Conservation (phyloP, 2,797 vertebrate genomes). For the Pygocentrus nattereri region DNA sequence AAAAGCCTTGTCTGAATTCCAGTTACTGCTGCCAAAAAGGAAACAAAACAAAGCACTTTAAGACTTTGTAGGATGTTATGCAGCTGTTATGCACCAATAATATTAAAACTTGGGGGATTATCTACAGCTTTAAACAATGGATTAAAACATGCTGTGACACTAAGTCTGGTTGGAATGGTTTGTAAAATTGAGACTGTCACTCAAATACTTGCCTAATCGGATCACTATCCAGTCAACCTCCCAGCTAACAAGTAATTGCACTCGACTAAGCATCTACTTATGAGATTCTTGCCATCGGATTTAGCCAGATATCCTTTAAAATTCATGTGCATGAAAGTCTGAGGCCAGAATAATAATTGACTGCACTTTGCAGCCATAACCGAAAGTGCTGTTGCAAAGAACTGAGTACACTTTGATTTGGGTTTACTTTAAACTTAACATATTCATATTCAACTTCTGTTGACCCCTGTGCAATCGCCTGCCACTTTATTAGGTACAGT, state of each 20-base stretch:
- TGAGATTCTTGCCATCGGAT: background rate
- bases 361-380: background rate
- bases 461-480: too few relatives aligned
- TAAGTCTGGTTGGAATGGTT: background rate
- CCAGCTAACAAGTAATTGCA: background rate
- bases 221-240: background rate
- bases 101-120: background rate
- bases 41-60: background rate
- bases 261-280: background rate
- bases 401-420: background rate
- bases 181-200: slow-evolving; percentile 19
- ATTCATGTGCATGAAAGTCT: background rate
- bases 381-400: background rate
- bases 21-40: background rate
- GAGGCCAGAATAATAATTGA: background rate
- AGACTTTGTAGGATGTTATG: background rate
- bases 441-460: too few relatives aligned
- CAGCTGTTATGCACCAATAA: background rate
- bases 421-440: too few relatives aligned
- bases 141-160: slow-evolving; percentile 19
- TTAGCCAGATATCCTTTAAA: background rate
- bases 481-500: too few relatives aligned
- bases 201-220: slow-evolving; percentile 1
- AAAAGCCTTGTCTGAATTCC: background rate
- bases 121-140: background rate